Percentiles rank a stretch among this genome's conserved stretches.
phyloP scores from a whole-genome alignment of 1,140 invertebrate genomes.

The Camponotus floridanus region DNA sequence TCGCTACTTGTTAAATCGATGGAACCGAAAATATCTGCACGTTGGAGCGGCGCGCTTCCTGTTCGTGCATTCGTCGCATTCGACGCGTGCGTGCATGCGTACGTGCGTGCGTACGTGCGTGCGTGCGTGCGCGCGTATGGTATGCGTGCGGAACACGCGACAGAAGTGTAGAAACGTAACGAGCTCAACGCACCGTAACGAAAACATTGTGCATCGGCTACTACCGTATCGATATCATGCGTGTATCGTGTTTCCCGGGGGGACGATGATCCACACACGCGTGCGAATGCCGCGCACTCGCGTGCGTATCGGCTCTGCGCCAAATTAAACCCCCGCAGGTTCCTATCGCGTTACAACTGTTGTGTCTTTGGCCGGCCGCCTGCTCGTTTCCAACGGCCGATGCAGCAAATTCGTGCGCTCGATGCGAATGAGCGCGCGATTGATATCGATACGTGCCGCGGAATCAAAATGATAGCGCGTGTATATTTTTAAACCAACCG shows the following conservation, averaged over 20 bases:
- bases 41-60: not conserved
- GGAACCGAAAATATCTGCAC: constrained; percentile 54
- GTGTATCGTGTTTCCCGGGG: constrained; percentile 68
- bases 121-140: not conserved
- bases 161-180: constrained; percentile 47
- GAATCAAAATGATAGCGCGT: not conserved
- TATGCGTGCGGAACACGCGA: not conserved
- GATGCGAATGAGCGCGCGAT: constrained; percentile 3
- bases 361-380: constrained; percentile 51
- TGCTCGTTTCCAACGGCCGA: not conserved
- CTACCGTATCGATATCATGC: constrained; percentile 68
- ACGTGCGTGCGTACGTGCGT: not conserved
- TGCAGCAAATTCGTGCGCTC: constrained; percentile 5
- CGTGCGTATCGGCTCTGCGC: constrained; percentile 37
- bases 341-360: constrained; percentile 69
- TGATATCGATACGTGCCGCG: constrained; percentile 29
- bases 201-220: constrained; percentile 64
- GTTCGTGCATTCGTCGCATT: constrained; percentile 5
- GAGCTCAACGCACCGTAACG: constrained; percentile 48
- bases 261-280: constrained; percentile 60
- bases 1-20: constrained; percentile 68
- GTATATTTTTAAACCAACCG: no score
- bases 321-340: constrained; percentile 53
- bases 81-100: not conserved
- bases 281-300: constrained; percentile 33